Evolutionary conservation across 2,888 invertebrate genomes (phyloP), one percentile per base, ranked within the genome.

Genomic region (Folsomia manolachei): DNA sequence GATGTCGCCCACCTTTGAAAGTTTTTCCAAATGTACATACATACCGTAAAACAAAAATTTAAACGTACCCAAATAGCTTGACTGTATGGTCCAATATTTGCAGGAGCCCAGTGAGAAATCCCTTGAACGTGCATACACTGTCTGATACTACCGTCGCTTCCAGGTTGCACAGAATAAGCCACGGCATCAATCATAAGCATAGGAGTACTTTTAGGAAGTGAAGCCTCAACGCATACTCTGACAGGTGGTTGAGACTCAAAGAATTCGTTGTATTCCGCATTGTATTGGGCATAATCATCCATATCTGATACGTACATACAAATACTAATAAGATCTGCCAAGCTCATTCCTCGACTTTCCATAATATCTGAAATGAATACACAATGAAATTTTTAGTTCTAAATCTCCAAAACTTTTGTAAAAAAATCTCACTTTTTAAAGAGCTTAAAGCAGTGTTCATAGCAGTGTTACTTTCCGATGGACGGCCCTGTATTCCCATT

Each of bases 51-150:
- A 39, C 39, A 39, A 9, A 39, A 39, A 39, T 14, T 39, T 39
- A 11, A 25, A 82, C 85, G 84, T 84, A 93, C 93, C 87, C 90
- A 89, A 74, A 93, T 89, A 1, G 93, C 92, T 86, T 97, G 97
- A 83, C 96, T 96, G 83, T 97, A 97, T 4, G 97, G 96, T 63
- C 96, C 97, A 81, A 97, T 96, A 83, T 95, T 96, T 74, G 96
- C 95, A 0, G 97, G 96, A n/a, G 96, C 95, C 97, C 97, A 97
- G 84, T 97, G 95, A 27, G 95, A 96, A 81, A 96, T 90, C 75
- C 95, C 92, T 85, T 96, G 96, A 56, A 97, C 95, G 83, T 97
- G 96, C 92, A 96, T 92, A 7, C 92, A 93, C 76, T 90, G 87
- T 74, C 92, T 71, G n/a, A 70, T 88, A 73, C 77, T 78, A 27